A percentile compares a stretch with the other conserved stretches of the same genome.
phyloP scores from a whole-genome alignment of 2,888 invertebrate genomes.

The Drosophila meridionalis region DNA sequence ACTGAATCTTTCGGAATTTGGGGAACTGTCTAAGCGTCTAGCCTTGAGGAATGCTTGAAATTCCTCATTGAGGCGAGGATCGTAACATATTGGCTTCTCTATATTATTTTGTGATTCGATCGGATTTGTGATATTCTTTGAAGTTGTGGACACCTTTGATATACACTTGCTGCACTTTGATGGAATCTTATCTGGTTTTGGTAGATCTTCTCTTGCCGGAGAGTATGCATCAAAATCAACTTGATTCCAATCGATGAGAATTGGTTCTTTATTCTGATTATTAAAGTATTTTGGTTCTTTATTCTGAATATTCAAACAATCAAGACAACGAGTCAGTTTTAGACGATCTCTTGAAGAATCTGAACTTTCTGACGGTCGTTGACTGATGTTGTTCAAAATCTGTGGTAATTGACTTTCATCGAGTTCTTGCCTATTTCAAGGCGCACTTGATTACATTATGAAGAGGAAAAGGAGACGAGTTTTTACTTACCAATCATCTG shows the following conservation, averaged over 20 bases:
- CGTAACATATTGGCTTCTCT: neutral
- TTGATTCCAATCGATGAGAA: neutral
- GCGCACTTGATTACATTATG: neutral
- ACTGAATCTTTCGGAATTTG: neutral
- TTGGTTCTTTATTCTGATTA: neutral
- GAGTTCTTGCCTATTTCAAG: slow-evolving; percentile 24
- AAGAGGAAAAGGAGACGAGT: neutral
- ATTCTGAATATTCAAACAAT: too few relatives aligned
- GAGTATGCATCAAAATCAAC: neutral
- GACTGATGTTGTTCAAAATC: neutral
- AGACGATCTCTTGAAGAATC: too few relatives aligned
- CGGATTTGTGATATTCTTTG: neutral
- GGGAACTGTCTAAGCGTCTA: neutral
- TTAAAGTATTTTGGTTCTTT: too few relatives aligned
- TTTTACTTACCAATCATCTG: slow-evolving; percentile 41
- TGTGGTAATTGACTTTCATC: neutral
- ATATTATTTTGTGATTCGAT: neutral
- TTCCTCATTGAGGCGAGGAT: neutral
- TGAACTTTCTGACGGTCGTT: neutral
- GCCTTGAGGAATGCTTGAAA: neutral
- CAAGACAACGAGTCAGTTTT: too few relatives aligned
- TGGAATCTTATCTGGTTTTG: neutral
- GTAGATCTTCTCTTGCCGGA: neutral
- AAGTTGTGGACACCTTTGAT: neutral
- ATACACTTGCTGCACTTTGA: neutral